Evolutionary conservation across 2,113 vertebrate genomes (phyloP).

Genomic region (Oxyura jamaicensis): DNA sequence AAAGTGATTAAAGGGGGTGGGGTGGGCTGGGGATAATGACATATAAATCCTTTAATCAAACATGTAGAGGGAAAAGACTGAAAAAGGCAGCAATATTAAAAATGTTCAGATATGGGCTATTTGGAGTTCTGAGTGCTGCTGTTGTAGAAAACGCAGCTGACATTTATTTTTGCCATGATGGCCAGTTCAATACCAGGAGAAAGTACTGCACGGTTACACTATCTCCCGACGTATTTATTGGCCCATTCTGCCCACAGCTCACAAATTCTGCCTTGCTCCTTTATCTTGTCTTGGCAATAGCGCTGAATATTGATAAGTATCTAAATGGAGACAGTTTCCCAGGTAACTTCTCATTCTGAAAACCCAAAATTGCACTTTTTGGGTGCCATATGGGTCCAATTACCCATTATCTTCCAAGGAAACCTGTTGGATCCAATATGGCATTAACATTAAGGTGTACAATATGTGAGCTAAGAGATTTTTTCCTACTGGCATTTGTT

Average conservation of each 20-base stretch:
- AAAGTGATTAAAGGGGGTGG: too few relatives aligned
- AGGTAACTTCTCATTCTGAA: conserved; percentile 24
- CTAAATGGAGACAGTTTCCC: conserved; percentile 31
- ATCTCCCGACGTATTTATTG: neutral
- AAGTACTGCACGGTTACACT: neutral
- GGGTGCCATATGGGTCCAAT: conserved; percentile 28
- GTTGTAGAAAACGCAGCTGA: rapidly evolving
- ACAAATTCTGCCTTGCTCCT: neutral
- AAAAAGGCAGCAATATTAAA: neutral
- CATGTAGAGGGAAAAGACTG: rapidly evolving
- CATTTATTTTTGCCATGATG: neutral
- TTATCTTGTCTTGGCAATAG: neutral
- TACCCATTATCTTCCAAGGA: neutral
- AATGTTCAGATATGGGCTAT: neutral
- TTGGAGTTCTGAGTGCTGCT: neutral
- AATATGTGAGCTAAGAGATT: neutral
- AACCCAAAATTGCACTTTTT: conserved; percentile 26
- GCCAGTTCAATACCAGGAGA: neutral
- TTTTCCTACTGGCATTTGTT: conserved; percentile 38
- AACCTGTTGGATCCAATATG: neutral
- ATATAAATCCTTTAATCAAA: neutral
- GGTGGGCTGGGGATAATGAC: neutral
- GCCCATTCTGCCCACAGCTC: neutral
- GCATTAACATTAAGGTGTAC: neutral
- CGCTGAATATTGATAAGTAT: conserved; percentile 9